Evolutionary conservation across 2,797 vertebrate species (phyloP).

Genomic region (Artibeus jamaicensis): DNA sequence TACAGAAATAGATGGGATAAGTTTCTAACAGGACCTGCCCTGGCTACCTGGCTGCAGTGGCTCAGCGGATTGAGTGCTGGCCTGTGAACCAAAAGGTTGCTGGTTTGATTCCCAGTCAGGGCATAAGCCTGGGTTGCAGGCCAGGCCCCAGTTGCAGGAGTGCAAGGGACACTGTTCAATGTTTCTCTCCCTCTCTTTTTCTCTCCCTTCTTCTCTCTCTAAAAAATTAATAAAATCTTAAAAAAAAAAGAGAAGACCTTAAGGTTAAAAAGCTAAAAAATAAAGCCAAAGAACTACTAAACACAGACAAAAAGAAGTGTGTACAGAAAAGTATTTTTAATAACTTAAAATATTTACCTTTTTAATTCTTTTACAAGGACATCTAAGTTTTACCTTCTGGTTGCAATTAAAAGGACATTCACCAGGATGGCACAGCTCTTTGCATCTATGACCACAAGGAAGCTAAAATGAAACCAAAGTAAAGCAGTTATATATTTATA

Average conservation of each 20-base stretch:
- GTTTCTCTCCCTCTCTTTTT: not conserved
- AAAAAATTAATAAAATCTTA: not conserved
- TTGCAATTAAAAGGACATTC: conserved; percentile 89
- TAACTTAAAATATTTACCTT: conserved; percentile 85
- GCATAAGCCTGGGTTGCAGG: too few species aligned
- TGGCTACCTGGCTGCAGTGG: too few species aligned
- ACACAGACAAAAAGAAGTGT: not conserved
- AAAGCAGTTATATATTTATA: not conserved
- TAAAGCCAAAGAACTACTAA: conserved; percentile 27
- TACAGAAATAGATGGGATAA: too few species aligned
- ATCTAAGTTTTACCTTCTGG: conserved; percentile 94
- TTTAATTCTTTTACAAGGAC: conserved; percentile 94
- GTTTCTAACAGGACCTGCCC: too few species aligned
- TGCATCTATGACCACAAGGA: conserved; percentile 94
- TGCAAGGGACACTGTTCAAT: not conserved
- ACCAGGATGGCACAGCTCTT: conserved; percentile 91
- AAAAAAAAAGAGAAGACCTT: not conserved
- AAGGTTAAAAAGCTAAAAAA: conserved; percentile 32
- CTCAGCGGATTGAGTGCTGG: too few species aligned
- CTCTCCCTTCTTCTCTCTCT: not conserved
- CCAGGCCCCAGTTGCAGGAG: too few species aligned
- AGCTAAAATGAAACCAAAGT: conserved; percentile 82
- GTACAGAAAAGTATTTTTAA: not conserved
- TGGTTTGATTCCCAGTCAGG: too few species aligned
- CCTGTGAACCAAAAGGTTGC: too few species aligned